Evolutionary conservation across 2,113 vertebrate genomes (phyloP), one percentile per base, ranked within the genome.

Genomic region (Eretmochelys imbricata): DNA sequence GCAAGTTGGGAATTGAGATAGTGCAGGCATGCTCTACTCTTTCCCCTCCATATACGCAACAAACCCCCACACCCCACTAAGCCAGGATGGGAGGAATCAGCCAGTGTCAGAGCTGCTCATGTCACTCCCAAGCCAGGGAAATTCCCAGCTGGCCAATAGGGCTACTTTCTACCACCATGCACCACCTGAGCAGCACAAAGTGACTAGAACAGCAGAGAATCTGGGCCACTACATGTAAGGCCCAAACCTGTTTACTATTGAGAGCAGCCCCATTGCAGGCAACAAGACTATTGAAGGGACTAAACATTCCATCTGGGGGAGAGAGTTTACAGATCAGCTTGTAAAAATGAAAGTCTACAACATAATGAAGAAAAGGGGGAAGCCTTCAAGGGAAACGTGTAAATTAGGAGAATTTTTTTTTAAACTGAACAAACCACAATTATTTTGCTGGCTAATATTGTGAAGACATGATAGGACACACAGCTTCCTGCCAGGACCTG

Each of bases 401-500:
- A 86, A 94, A 75, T 5, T 87, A 53, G 84, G 76, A 75, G 83
- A 92, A 90, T 87, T 59, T 80, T 75, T 88, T 91, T 50, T 65
- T 27, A 46, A 72, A 80, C 51, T 93, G 89, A 95, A 97, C 83
- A 96, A 97, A 94, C 97, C 97, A 91, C 97, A 96, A 89, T 91
- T 96, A 97, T 96, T 97, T 95, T 97, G 93, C 97, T 97, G 92
- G 89, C 89, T 94, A 95, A 96, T 97, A 89, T 90, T 50, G 4
- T 27, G 78, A 94, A 94, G 96, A 88, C 97, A 92, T 97, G 97
- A 98, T 89, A 97, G 96, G 88, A 97, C 97, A 97, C 95, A 96
- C 93, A 93, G 95, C 96, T 98, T 98, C 97, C 97, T 98, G 97
- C 96, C 96, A 95, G 94, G 95, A 97, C 95, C 92, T 94, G 94